Percentiles rank a stretch among this genome's conserved stretches.
Evolutionary conservation across 2,888 invertebrate genomes (phyloP).

Genomic region (Lordiphosa fenestrarum): DNA sequence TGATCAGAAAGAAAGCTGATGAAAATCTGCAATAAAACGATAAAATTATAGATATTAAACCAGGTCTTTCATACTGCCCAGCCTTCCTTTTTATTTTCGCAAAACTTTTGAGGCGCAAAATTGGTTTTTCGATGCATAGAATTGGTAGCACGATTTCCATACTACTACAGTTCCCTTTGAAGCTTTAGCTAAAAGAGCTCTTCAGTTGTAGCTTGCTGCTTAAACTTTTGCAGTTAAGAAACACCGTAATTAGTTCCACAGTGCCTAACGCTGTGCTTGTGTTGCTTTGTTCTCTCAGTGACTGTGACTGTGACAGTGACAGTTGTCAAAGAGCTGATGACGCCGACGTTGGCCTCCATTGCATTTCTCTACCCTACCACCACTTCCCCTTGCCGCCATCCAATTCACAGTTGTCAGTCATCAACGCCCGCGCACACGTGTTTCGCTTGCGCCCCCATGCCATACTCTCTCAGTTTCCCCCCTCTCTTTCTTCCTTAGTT

Average conservation of each 20-base stretch:
- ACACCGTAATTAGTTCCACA: conserved; percentile 1
- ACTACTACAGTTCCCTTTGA: too few relatives aligned
- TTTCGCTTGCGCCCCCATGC: conserved; percentile 5
- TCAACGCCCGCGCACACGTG: conserved; percentile 51
- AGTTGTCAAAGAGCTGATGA: conserved; percentile 41
- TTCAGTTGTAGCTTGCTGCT: too few relatives aligned
- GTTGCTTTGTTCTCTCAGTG: conserved; percentile 29
- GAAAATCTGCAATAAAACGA: too few relatives aligned
- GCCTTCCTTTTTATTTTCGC: too few relatives aligned
- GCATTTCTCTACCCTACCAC: conserved; percentile 24
- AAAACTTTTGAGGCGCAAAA: too few relatives aligned
- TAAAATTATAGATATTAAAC: too few relatives aligned
- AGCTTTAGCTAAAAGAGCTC: too few relatives aligned
- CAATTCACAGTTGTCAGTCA: conserved; percentile 18
- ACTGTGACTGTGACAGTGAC: conserved; percentile 63
- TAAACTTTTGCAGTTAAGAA: too few relatives aligned
- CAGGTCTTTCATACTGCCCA: too few relatives aligned
- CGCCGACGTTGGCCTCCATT: conserved; percentile 65
- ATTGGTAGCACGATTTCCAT: too few relatives aligned
- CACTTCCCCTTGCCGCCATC: not conserved
- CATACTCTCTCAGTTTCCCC: not conserved
- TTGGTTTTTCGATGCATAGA: too few relatives aligned
- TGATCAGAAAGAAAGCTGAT: too few relatives aligned
- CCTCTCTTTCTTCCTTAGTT: conserved; percentile 1
- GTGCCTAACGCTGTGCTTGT: conserved; percentile 13